These are phyloP conservation scores for Rhynchonycteris naso DNA, from an alignment of 2,797 vertebrate species.

Conservation along the genomic window DNA sequence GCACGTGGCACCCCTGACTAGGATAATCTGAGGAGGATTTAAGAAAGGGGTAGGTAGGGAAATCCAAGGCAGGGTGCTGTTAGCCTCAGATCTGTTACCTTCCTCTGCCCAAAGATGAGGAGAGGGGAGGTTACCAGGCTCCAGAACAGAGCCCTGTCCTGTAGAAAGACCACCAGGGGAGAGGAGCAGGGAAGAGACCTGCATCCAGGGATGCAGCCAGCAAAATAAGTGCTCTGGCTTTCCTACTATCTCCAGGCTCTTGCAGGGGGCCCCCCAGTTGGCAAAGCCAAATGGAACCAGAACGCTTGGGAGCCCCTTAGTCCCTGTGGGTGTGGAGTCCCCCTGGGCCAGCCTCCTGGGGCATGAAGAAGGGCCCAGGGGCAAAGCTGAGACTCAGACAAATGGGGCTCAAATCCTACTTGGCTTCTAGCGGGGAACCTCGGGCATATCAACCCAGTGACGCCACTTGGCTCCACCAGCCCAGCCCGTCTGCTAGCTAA, in stretches of 20 bases:
- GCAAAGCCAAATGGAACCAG: background rate
- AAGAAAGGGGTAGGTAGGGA: background rate
- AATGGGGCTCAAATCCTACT: background rate
- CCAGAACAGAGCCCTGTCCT: background rate
- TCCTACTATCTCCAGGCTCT: background rate
- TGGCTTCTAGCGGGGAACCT: background rate
- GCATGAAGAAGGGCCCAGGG: background rate
- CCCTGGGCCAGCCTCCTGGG: background rate
- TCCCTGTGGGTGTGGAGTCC: background rate
- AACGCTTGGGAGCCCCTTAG: background rate
- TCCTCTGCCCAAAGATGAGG: background rate
- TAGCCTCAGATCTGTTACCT: background rate
- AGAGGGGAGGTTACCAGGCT: background rate
- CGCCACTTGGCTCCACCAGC: background rate
- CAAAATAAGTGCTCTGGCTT: background rate
- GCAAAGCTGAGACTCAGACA: background rate
- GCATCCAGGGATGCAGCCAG: background rate
- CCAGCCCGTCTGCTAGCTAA: background rate
- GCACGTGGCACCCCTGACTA: background rate
- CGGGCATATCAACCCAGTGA: background rate
- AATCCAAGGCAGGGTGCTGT: background rate
- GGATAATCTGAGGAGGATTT: background rate
- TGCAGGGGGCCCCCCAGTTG: rapidly evolving
- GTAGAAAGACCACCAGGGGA: background rate
- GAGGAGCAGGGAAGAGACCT: too few relatives aligned